Evolutionary conservation across 2,888 invertebrate genomes (phyloP), one percentile per base, ranked within the genome.

Genomic region (Platycnemis pennipes): DNA sequence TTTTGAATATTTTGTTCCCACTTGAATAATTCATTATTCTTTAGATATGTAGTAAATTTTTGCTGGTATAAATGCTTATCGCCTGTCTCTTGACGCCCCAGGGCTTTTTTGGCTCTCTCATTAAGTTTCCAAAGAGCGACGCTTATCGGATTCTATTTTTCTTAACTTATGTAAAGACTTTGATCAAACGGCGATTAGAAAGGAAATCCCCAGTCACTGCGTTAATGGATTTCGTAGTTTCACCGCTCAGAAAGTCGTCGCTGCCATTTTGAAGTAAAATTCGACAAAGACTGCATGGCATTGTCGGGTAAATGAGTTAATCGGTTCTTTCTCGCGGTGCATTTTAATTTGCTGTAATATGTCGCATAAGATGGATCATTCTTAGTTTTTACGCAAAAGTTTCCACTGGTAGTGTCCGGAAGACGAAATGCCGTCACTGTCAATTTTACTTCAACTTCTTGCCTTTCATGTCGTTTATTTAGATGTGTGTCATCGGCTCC

Each of bases 1-100:
- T 77, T 77, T 77, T 77, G 77, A 77, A 77, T n/a, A 63, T 77
- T 37, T 37, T 37, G 37, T 77, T 77, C 77, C 77, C 77, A 77
- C 77, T 77, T 77, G 77, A 77, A 77, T 77, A 37, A 77, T 77
- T 77, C 77, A 77, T 77, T 37, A 16, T 37, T 77, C 37, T 8
- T 2, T 37, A 37, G 13, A 37, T 77, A 11, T 37, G 77, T 37
- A 77, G 37, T 77, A 11, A 37, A 37, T 37, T 31, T 77, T 11
- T 77, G 31, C 13, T 77, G 77, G 77, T 7, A 77, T 37, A 37
- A 77, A 77, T 13, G 31, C 37, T 77, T 37, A 77, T 77, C 77
- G 37, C 37, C 37, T 37, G 77, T 37, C 37, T 1, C 2, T 77
- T 77, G 77, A 37, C 77, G 31, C 37, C 37, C 31, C 77, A 77